Evolutionary conservation across 2,888 invertebrate genomes (phyloP), one percentile per base, ranked within the genome.

Genomic region (Caenorhabditis panamensis): DNA sequence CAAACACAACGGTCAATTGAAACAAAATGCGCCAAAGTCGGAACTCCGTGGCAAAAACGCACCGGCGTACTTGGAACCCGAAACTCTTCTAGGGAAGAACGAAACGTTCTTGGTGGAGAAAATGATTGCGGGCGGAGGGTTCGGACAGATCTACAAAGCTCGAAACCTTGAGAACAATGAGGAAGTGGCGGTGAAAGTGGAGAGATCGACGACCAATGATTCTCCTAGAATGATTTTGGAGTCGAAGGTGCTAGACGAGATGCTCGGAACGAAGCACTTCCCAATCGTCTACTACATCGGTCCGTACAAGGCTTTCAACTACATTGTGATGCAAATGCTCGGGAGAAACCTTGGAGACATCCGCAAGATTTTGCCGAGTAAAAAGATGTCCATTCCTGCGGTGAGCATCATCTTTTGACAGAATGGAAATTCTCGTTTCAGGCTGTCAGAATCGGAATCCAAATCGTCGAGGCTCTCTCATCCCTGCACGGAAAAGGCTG

Each of bases 281-380:
- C 88, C 88, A 4, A 59, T 26, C 16, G 51, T 87, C 59, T 79
- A 85, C 72, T 88, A 85, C 64, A 82, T 85, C 56, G 89, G 89
- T 5, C 69, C 79, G 0, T 49, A 63, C 22, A 56, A 64, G 8
- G 58, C 76, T 0, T 86, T 75, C 79, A 87, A 87, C 79, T 89
- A 79, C 79, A 88, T 89, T 44, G 87, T 88, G 24, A 89, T 89
- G 89, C 87, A 89, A 80, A 83, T 88, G 80, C 79, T 89, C 37
- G 90, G 90, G 8, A 64, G 64, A 24, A 89, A 89, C 69, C 73
- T 89, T 24, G 82, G 82, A 18, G 89, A 89, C 22, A 72, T 89
- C 31, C 86, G 90, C 16, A 85, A 85, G 31, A 31, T 71, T 18
- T 62, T 78, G 28, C 82, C 61, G 16, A 51, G 20, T 4, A 71